Evolutionary conservation across 37 sponge, comb jelly and placozoan genomes (phyloP), one percentile per base, ranked within the genome.

Genomic region (Beroe ovata): DNA sequence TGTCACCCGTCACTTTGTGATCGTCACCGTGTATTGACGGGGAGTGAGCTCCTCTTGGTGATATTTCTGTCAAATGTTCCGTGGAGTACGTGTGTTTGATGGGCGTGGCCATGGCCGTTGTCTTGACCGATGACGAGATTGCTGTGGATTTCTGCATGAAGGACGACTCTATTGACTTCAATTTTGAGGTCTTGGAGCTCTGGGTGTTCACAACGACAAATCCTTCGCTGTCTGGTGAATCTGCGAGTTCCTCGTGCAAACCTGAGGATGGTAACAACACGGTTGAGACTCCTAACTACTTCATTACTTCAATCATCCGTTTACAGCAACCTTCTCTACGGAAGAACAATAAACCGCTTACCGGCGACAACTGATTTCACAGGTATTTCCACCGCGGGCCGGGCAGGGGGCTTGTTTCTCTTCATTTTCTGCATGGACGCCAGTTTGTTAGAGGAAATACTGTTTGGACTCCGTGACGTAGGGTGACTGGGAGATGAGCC

Each of bases 381-480:
- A 41, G 84, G 84, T 39, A 77, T 42, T n/a, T 77, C 84, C 26
- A 77, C 84, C 4, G 84, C 54, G 1, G 84, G 84, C 41, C 54
- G 26, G 54, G 84, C n/a, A n/a, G 84, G 84, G 4, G 84, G 18
- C 16, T 25, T 40, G 47, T 77, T 77, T 3, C 84, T 1, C 25
- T 35, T 77, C 84, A 77, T 77, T 29, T 35, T 39, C 42, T 42
- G 54, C 84, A 77, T 39, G 84, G 84, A 77, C 3, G 84, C 84
- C 35, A 77, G 54, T 23, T 77, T 77, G 22, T 42, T 77, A 41
- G 84, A 77, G 28, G 84, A 77, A 8, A 42, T 42, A 25, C 84
- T 77, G 54, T 42, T 39, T 14, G 84, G 84, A 42, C 84, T 77
- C 1, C 84, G 84, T 4, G 84, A 39, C 0, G 54, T 77, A 3